A percentile compares a stretch with the other conserved stretches of the same genome.
phyloP scores from a whole-genome alignment of 2,797 vertebrate genomes.

The Acrossocheilus fasciatus region DNA sequence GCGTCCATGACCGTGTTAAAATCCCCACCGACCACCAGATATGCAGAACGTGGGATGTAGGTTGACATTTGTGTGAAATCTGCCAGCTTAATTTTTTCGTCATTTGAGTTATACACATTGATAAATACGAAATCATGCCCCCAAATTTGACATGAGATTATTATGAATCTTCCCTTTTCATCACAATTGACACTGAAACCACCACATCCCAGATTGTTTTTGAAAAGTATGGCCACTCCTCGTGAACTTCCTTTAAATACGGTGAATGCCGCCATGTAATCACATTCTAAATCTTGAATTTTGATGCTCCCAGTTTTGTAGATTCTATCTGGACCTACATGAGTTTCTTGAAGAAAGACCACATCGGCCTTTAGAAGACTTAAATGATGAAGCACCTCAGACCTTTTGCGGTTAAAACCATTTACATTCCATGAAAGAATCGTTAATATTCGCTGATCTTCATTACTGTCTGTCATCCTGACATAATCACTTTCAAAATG shows the following conservation, averaged over 20 bases:
- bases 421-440: slow-evolving; percentile 59
- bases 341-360: slow-evolving; percentile 60
- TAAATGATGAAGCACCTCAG: slow-evolving; percentile 40
- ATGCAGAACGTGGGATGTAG: not conserved
- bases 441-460: slow-evolving; percentile 20
- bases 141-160: slow-evolving; percentile 41
- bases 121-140: slow-evolving; percentile 53
- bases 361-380: slow-evolving; percentile 48
- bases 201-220: slow-evolving; percentile 38
- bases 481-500: not conserved
- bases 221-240: slow-evolving; percentile 57
- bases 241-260: slow-evolving; percentile 52
- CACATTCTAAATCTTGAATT: slow-evolving; percentile 29
- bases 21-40: slow-evolving; percentile 53
- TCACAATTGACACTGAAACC: slow-evolving; percentile 44
- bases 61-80: slow-evolving; percentile 16
- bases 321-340: slow-evolving; percentile 44
- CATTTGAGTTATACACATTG: slow-evolving; percentile 54
- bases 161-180: slow-evolving; percentile 49
- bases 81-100: slow-evolving; percentile 47
- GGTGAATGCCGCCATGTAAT: slow-evolving; percentile 48
- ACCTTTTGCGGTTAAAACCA: slow-evolving; percentile 49
- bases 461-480: not conserved
- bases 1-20: slow-evolving; percentile 58
- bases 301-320: slow-evolving; percentile 43